Base-by-base conservation (phyloP, 2,888 invertebrate species). In the Drosophila ustulata region DNA sequence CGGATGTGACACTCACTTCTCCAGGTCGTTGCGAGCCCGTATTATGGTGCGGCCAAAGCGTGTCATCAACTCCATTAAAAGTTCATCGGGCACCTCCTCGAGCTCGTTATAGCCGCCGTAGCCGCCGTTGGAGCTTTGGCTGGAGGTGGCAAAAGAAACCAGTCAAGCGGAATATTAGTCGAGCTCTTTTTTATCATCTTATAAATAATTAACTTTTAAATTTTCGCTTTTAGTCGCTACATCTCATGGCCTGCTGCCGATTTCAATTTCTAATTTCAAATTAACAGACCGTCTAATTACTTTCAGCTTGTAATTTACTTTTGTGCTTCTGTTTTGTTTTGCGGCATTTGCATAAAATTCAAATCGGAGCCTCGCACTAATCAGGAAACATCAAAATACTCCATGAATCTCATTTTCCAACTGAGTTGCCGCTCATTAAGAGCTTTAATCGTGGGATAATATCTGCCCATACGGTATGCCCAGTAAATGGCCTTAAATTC, bases 81-180 rank as follows among this genome's bases (percentile, higher is more conserved):
- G 94, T 68, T 96, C 95, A 92, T 97, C 96, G 0, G 96, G 96
- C 84, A 96, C 96, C 80, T 96, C 96, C 65, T 95, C 94, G 80
- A 94, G 93, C 34, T 95, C 94, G 75, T 93, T 94, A 89, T 93
- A 93, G 91, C 71, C 75, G 26, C 85, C 85, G n/a, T 75, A 85
- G 50, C 79, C 80, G 43, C 66, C 85, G 80, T 90, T 91, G 68
- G 77, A 66, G 63, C 80, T 89, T 69, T 90, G 91, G 71, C 92
- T 91, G 75, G 4, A 32, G 18, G 4, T 37, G 37, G n/a, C 76
- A 66, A 30, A 6, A 63, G 73, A 45, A 52, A 61, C 34, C 89
- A 88, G 72, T 82, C 70, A 78, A 73, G 76, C 82, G 80, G 71
- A 82, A 83, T 85, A 89, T 87, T 80, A 73, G 65, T 55, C 69